phyloP scores from a whole-genome alignment of 1,140 invertebrate species.

The Tetragonula clypearis region DNA sequence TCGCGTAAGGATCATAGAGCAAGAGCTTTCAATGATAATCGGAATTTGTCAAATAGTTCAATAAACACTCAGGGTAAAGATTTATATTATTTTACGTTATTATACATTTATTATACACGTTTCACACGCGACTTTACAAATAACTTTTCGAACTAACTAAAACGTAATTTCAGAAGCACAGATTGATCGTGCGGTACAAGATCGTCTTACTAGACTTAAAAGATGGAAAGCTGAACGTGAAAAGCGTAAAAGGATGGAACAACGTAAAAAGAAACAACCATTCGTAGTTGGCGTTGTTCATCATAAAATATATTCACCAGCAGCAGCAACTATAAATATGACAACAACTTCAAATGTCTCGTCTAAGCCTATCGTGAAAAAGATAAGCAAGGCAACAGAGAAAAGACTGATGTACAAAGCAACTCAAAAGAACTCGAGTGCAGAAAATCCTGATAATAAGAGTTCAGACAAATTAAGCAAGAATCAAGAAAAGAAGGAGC shows the following conservation, averaged over 20 bases:
- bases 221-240: constrained; percentile 76
- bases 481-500: background rate
- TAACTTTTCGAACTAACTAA: background rate
- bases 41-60: background rate
- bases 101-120: too few relatives aligned
- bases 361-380: constrained; percentile 42
- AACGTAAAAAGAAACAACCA: constrained; percentile 70
- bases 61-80: background rate
- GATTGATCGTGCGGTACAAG: background rate
- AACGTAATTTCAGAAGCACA: background rate
- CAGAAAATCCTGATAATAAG: background rate
- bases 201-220: constrained; percentile 61
- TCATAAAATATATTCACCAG: constrained; percentile 74
- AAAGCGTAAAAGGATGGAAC: constrained; percentile 65
- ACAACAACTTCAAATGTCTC: background rate
- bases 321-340: background rate
- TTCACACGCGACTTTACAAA: background rate
- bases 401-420: constrained; percentile 72
- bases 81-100: background rate
- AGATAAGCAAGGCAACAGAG: constrained; percentile 72
- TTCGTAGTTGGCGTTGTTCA: constrained; percentile 78
- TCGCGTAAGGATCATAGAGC: constrained; percentile 32
- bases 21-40: constrained; percentile 24
- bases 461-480: background rate
- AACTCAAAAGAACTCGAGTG: constrained; percentile 9